Evolutionary conservation across 92 coral and sea anemone genomes (phyloP).

Genomic region (Porites evermanni): DNA sequence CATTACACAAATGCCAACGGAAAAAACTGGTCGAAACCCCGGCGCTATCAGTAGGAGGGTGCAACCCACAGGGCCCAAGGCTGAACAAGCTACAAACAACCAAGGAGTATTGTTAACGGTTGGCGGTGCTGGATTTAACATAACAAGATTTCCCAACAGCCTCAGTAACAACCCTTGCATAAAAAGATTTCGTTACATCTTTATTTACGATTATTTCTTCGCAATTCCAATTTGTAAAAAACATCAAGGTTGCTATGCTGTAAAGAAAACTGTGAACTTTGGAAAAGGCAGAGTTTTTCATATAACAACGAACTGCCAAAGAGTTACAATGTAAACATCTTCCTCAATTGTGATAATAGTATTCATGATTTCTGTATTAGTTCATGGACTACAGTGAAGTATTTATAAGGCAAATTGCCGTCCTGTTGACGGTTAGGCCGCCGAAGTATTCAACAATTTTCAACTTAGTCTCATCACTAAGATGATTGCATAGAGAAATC

Average conservation of each 20-base stretch:
- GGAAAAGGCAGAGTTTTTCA: background rate
- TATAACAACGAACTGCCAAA: background rate
- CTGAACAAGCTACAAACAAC: background rate
- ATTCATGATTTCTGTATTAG: too few species aligned
- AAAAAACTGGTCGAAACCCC: too few species aligned
- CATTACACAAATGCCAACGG: background rate
- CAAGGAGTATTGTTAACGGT: background rate
- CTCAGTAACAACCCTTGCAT: background rate
- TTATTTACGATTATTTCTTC: slow-evolving; percentile 12
- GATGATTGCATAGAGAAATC: too few species aligned
- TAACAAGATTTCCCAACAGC: background rate
- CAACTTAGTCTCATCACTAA: too few species aligned
- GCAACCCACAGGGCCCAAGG: background rate
- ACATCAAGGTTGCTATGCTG: background rate
- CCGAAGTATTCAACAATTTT: too few species aligned
- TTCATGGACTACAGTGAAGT: too few species aligned
- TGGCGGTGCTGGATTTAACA: background rate
- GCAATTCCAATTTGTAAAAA: slow-evolving; percentile 30
- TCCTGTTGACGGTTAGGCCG: too few species aligned
- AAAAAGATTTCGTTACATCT: background rate
- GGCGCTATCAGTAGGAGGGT: too few species aligned
- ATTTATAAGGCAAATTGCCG: too few species aligned
- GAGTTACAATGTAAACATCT: too few species aligned
- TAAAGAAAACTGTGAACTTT: background rate
- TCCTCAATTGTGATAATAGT: too few species aligned